Conservation (phyloP, 2,797 vertebrate species). For the Neoniphon sammara region DNA sequence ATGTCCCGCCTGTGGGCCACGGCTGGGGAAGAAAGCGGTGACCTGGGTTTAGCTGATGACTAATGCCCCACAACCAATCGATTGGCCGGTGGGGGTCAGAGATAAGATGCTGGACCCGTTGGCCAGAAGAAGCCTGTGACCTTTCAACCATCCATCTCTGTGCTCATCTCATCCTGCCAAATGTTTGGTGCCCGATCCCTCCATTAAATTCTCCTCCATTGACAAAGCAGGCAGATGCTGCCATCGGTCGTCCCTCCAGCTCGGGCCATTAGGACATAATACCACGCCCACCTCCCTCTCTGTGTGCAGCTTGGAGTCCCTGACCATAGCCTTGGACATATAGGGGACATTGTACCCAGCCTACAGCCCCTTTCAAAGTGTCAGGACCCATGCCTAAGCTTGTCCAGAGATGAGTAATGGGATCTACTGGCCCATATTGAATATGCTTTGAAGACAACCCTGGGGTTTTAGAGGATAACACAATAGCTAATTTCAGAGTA, state of each 20-base stretch:
- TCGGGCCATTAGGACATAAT: constrained; percentile 67
- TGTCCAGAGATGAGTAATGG: constrained; percentile 82
- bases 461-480: constrained; percentile 60
- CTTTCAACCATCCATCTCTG: constrained; percentile 92
- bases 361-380: constrained; percentile 69
- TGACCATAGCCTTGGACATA: constrained; percentile 65
- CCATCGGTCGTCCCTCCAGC: constrained; percentile 81
- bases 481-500: constrained; percentile 79
- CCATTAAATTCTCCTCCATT: constrained; percentile 81
- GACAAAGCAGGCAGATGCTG: constrained; percentile 90
- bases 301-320: constrained; percentile 51
- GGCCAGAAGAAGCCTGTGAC: constrained; percentile 86
- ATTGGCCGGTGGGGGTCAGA: constrained; percentile 88
- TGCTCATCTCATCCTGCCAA: constrained; percentile 81
- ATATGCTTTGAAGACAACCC: constrained; percentile 69
- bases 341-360: constrained; percentile 70
- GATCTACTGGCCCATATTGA: constrained; percentile 78
- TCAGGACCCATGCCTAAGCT: constrained; percentile 74
- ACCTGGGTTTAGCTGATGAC: constrained; percentile 79
- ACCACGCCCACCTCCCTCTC: constrained; percentile 66
- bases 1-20: constrained; percentile 43
- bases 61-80: constrained; percentile 93
- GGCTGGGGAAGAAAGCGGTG: constrained; percentile 58
- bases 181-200: constrained; percentile 78
- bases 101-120: constrained; percentile 87